phyloP scores from a whole-genome alignment of 2,113 vertebrate genomes.

The human (Homo sapiens) region DNA sequence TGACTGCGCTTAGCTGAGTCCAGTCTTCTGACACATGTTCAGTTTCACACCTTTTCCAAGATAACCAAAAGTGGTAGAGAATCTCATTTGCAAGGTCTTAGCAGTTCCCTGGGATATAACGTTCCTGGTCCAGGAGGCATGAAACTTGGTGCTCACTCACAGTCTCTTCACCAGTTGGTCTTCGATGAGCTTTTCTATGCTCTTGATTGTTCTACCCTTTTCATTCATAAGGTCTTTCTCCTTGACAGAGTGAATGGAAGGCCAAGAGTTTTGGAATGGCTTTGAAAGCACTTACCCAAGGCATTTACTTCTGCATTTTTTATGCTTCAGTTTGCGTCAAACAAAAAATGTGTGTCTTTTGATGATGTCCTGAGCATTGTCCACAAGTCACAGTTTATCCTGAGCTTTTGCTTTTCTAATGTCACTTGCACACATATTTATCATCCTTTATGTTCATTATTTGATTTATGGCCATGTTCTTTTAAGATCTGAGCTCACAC shows the following conservation, averaged over 20 bases:
- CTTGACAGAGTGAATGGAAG: constrained; percentile 14
- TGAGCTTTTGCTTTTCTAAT: constrained; percentile 33
- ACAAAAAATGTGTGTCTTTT: constrained; percentile 38
- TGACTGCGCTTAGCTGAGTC: neutral
- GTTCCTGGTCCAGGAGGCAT: neutral
- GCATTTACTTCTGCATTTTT: constrained; percentile 1
- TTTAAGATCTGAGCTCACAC: neutral
- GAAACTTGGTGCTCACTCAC: neutral
- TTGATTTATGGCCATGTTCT: constrained; percentile 23
- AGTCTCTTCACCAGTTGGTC: neutral
- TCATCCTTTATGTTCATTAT: constrained; percentile 8
- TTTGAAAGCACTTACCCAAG: constrained; percentile 56
- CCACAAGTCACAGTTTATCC: neutral
- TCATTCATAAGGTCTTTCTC: constrained; percentile 24
- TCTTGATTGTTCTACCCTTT: neutral
- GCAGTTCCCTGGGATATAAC: neutral
- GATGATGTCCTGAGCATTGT: neutral
- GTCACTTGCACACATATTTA: constrained; percentile 6
- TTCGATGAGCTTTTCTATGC: constrained; percentile 5
- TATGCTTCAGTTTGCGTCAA: neutral
- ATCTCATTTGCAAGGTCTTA: constrained; percentile 17
- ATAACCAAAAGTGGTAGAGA: neutral
- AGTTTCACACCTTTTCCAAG: neutral
- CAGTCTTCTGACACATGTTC: neutral
- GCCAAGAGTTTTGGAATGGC: neutral